A percentile compares a stretch with the other conserved stretches of the same genome.
These are phyloP conservation scores for Oscheius sp. DNA, from an alignment of 1,140 invertebrate species.

Conservation along the genomic window DNA sequence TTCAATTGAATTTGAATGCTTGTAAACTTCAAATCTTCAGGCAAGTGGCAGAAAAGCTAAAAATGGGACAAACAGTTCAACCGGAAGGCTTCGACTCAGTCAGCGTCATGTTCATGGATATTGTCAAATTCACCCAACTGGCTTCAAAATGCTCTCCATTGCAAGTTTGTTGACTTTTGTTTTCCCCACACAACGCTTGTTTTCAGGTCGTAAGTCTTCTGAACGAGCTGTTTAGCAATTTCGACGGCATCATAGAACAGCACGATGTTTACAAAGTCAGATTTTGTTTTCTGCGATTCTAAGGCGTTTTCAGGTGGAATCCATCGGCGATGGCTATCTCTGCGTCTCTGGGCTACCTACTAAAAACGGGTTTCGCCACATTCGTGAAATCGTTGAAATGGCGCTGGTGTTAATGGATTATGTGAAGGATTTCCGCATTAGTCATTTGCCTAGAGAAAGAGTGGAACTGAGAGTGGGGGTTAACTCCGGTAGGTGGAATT, in stretches of 20 bases:
- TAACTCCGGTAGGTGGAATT: slow-evolving; percentile 21
- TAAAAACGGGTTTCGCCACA: slow-evolving; percentile 65
- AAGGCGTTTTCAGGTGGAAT: slow-evolving; percentile 61
- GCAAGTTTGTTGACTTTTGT: slow-evolving; percentile 48
- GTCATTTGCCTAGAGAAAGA: slow-evolving; percentile 28
- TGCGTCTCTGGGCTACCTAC: slow-evolving; percentile 68
- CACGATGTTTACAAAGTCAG: slow-evolving; percentile 89
- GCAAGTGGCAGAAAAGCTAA: slow-evolving; percentile 74
- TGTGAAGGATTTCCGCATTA: slow-evolving; percentile 27
- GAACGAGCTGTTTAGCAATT: slow-evolving; percentile 90
- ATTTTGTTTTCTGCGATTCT: neutral
- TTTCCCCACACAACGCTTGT: neutral
- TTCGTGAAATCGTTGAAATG: slow-evolving; percentile 64
- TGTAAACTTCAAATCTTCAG: slow-evolving; percentile 1
- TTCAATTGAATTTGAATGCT: slow-evolving; percentile 8
- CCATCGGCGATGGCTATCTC: slow-evolving; percentile 84
- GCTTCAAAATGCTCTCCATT: slow-evolving; percentile 70
- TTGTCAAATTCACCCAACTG: slow-evolving; percentile 91
- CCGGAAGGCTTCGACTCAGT: slow-evolving; percentile 89
- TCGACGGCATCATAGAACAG: slow-evolving; percentile 89
- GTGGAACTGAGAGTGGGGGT: slow-evolving; percentile 36
- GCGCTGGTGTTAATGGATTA: slow-evolving; percentile 31
- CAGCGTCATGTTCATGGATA: slow-evolving; percentile 71
- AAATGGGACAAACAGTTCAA: slow-evolving; percentile 80
- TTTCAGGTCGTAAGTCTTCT: slow-evolving; percentile 82